Evolutionary conservation across 2,113 vertebrate genomes (phyloP).

Genomic region (Gasterosteus aculeatus): DNA sequence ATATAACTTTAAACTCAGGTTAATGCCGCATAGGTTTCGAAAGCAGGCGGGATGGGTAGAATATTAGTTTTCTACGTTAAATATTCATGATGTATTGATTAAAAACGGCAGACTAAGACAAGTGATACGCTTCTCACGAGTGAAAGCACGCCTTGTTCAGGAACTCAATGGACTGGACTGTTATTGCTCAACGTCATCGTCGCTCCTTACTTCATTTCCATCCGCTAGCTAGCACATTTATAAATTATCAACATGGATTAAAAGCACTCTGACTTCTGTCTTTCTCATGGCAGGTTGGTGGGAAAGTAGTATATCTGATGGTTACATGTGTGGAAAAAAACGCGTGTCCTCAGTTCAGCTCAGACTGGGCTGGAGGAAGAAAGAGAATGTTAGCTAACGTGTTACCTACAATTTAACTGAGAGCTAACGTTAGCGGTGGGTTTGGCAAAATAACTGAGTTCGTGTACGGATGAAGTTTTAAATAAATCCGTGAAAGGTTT

Average conservation of each 20-base stretch:
- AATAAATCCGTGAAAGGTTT: neutral
- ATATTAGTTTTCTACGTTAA: fast-evolving
- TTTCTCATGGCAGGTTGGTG: conserved; percentile 69
- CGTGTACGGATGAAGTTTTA: neutral
- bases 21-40: fast-evolving
- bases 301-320: conserved; percentile 33
- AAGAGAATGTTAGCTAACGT: conserved; percentile 37
- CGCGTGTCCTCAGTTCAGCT: conserved; percentile 57
- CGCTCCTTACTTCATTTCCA: neutral
- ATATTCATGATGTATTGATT: fast-evolving
- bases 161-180: neutral
- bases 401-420: conserved; percentile 54
- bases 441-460: neutral
- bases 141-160: neutral
- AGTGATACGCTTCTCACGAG: neutral
- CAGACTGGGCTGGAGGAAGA: conserved; percentile 22
- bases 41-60: fast-evolving
- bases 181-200: conserved; percentile 43
- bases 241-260: conserved; percentile 43
- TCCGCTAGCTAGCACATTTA: neutral
- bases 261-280: conserved; percentile 19
- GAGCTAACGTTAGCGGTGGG: conserved; percentile 3
- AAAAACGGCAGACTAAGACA: neutral
- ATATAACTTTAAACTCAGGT: neutral
- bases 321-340: conserved; percentile 52